Conservation (phyloP, 2,888 invertebrate species). For the Drosophila dives region DNA sequence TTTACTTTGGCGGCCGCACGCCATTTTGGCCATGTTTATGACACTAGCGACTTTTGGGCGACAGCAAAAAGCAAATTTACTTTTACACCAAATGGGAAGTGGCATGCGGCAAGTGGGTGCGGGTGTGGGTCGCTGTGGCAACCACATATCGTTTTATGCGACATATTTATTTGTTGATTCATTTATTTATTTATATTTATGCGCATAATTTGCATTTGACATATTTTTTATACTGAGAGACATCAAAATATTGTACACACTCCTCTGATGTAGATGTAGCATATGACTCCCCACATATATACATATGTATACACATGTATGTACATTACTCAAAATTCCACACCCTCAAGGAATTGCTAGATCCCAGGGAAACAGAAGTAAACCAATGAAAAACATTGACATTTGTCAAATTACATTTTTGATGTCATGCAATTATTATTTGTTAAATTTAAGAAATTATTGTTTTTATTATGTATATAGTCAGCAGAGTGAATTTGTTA, state of each 20-base stretch:
- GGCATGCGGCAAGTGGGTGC: background rate
- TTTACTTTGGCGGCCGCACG: conserved; percentile 60
- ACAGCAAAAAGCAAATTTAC: conserved; percentile 70
- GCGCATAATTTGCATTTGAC: conserved; percentile 77
- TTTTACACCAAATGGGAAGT: conserved; percentile 35
- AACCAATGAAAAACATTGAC: background rate
- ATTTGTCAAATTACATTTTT: background rate
- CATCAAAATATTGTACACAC: conserved; percentile 43
- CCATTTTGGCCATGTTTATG: conserved; percentile 71
- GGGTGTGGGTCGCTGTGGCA: conserved; percentile 3
- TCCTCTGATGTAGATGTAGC: background rate
- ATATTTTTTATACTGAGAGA: conserved; percentile 70
- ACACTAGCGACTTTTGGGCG: conserved; percentile 70
- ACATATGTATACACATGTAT: conserved; percentile 10
- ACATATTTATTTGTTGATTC: conserved; percentile 73
- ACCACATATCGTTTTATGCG: conserved; percentile 52
- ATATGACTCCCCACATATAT: conserved; percentile 14
- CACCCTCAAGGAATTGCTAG: background rate
- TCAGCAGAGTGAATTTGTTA: background rate
- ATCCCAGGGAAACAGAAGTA: background rate
- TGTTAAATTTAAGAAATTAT: background rate
- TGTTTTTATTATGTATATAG: background rate
- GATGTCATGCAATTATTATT: conserved; percentile 1
- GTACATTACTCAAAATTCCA: background rate
- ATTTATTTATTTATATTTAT: conserved; percentile 64